Base-by-base conservation (phyloP, 2,113 vertebrate genomes). In the Zosterops pallidus region DNA sequence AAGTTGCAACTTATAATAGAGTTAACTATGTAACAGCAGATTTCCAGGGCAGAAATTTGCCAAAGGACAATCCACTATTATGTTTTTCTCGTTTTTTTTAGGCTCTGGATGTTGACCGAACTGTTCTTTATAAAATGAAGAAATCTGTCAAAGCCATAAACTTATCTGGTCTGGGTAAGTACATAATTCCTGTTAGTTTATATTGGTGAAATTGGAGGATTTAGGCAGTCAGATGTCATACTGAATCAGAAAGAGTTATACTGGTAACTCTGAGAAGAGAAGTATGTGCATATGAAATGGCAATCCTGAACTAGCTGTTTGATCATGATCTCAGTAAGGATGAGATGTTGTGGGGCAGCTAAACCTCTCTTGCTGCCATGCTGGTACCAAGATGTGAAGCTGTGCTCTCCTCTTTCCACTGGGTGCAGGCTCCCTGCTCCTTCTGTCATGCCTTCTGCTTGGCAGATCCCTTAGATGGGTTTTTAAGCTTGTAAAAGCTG, bases 71-170 rank as follows among this genome's bases (percentile, higher is more conserved):
- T 59, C 23, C n/a, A 28, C 25, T 49, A 22, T 64, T 86, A 78
- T 0, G 1, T 84, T 21, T 78, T 96, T 86, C 82, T 92, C 88
- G 9, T 37, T 59, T 20, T 96, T 96, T 97, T 59, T 91, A 99
- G 99, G 99, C 99, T 86, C 97, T 99, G 95, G 99, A 99, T 87
- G 99, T 99, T 95, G 99, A 99, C 97, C 98, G 99, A 93, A 99
- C 98, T 72, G 99, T 99, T 92, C 98, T 99, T 75, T 99, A 99
- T 97, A 99, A 99, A 97, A 99, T 99, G 99, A 99, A 99, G 98
- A 99, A 99, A 96, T 99, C 99, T 7, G 99, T 99, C 81, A 99
- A 99, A 98, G 98, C 99, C 70, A 99, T 99, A 97, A 99, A 99
- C 94, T 91, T 99, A 57, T 99, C 99, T 80, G 99, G 99, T 92